Evolutionary conservation across 1,140 invertebrate species (phyloP).

Genomic region (Cyrtorhinus lividipennis): DNA sequence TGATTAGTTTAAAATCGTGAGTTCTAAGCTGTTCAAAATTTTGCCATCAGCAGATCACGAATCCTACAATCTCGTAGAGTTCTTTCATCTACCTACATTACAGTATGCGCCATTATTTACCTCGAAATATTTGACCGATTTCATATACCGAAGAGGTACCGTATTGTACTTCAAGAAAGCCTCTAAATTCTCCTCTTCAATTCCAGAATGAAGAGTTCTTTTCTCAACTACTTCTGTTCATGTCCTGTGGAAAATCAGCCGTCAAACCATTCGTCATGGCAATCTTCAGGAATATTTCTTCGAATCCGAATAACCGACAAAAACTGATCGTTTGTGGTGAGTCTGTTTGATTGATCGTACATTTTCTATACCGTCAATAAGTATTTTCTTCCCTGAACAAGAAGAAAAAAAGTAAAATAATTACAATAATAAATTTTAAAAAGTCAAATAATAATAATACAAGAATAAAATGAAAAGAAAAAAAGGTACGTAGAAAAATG

Average conservation of each 20-base stretch:
- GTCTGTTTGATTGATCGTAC: neutral
- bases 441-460: neutral
- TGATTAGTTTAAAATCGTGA: too few relatives aligned
- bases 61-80: too few relatives aligned
- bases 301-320: constrained; percentile 3
- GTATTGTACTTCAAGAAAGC: neutral
- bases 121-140: too few relatives aligned
- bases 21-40: too few relatives aligned
- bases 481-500: neutral
- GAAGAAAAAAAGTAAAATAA: too few relatives aligned
- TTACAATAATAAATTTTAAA: too few relatives aligned
- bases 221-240: constrained; percentile 12
- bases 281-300: constrained; percentile 14
- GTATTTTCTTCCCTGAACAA: too few relatives aligned
- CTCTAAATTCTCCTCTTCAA: neutral
- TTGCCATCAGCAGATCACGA: too few relatives aligned
- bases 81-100: too few relatives aligned
- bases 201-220: constrained; percentile 20
- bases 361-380: too few relatives aligned
- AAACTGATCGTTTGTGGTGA: constrained; percentile 13
- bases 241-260: neutral
- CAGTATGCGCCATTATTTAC: too few relatives aligned
- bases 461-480: neutral
- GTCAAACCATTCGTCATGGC: constrained; percentile 8
- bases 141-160: too few relatives aligned